Base-by-base conservation (phyloP, 2,113 vertebrate species). In the Pelusios castaneus region DNA sequence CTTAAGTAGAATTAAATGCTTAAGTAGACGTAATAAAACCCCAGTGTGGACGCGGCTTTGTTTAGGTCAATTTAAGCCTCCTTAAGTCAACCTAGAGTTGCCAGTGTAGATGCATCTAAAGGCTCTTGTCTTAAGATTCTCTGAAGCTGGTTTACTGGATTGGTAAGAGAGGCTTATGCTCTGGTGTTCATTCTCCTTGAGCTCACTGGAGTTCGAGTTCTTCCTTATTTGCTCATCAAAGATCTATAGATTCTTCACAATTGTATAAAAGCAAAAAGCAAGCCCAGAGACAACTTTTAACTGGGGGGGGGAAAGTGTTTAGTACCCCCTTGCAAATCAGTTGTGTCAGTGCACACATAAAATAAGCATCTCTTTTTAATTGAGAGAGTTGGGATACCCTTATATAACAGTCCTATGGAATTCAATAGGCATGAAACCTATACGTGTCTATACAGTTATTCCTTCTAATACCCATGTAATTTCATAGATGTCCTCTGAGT, bases 101-200 rank as follows among this genome's bases (percentile, higher is more conserved):
- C n/a, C n/a, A n/a, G n/a, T n/a, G n/a, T n/a, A n/a, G n/a, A n/a
- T n/a, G n/a, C n/a, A 89, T 94, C 27, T 0, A 7, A 80, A 54
- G 88, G 90, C 86, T 49, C 45, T 89, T 77, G 5, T 41, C 31
- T 84, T 92, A 89, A 82, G 67, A 45, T 84, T 95, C 31, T 91
- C 77, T 55, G 75, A 88, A 91, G n/a, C 25, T 80, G 10, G 5
- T 2, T 84, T 85, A 22, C 60, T 77, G 22, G 63, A 63, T 89
- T 94, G 92, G 85, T 75, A 63, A 56, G 58, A 73, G 83, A 92
- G 88, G 25, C 63, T n/a, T 67, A 67, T 10, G 8, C 29, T 1
- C 0, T 70, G 5, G 56, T 7, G 31, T 29, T 92, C 45, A n/a
- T 4, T 82, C 43, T 85, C 43, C 22, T 90, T 82, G 49, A 52